phyloP scores from a whole-genome alignment of 1,140 invertebrate genomes.

The Charaxes varanes region DNA sequence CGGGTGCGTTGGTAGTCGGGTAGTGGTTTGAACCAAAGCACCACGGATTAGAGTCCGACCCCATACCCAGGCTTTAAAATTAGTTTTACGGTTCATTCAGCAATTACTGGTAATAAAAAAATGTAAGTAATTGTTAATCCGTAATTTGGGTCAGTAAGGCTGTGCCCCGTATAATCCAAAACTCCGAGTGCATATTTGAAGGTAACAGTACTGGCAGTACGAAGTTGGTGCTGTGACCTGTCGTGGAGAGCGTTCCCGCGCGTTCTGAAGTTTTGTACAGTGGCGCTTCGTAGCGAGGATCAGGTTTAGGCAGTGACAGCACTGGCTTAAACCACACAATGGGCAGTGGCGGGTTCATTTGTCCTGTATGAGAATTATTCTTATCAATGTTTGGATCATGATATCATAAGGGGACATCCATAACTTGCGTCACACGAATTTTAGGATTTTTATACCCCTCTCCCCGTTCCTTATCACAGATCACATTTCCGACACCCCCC shows the following conservation, averaged over 20 bases:
- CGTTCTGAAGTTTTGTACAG: slow-evolving; percentile 90
- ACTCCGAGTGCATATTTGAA: slow-evolving; percentile 76
- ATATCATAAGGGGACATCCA: no score
- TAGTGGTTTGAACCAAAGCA: no score
- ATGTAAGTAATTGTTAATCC: slow-evolving; percentile 25
- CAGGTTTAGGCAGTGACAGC: slow-evolving; percentile 75
- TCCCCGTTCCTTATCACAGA: no score
- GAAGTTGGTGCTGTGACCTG: slow-evolving; percentile 93
- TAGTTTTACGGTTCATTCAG: no score
- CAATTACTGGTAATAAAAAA: no score
- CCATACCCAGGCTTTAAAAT: no score
- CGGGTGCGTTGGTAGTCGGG: no score
- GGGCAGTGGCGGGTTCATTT: slow-evolving; percentile 84
- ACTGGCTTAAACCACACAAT: slow-evolving; percentile 84
- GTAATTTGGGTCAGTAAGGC: slow-evolving; percentile 87
- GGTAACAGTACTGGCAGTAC: slow-evolving; percentile 86
- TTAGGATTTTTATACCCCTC: no score
- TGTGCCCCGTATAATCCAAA: slow-evolving; percentile 91
- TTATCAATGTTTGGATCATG: no score
- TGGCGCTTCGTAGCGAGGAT: slow-evolving; percentile 82
- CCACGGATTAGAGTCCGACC: no score
- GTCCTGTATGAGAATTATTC: slow-evolving; percentile 25
- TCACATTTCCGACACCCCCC: no score
- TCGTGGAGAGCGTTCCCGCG: slow-evolving; percentile 89
- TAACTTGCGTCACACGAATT: no score